Conservation (phyloP, 2,113 vertebrate genomes). For the Oenanthe melanoleuca region DNA sequence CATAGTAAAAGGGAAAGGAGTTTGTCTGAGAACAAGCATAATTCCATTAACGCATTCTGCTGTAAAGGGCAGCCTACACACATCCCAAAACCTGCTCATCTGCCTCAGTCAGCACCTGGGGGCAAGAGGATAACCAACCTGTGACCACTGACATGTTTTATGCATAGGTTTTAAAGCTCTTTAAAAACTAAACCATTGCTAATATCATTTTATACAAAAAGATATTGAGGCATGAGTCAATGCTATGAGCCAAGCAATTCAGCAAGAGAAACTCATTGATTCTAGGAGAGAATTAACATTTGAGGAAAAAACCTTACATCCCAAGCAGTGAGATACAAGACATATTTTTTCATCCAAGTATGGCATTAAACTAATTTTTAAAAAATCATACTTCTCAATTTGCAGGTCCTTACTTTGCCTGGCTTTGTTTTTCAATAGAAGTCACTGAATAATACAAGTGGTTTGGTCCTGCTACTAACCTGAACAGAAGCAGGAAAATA, state of each 20-base stretch:
- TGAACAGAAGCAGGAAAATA: not conserved
- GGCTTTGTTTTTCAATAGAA: not conserved
- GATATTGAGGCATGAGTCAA: not conserved
- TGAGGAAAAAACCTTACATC: not conserved
- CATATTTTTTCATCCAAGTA: not conserved
- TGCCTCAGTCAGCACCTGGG: not conserved
- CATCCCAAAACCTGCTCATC: not conserved
- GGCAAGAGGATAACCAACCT: not conserved
- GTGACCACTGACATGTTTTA: not conserved
- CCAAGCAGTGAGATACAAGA: not conserved
- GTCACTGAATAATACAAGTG: not conserved
- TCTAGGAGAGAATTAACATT: not conserved
- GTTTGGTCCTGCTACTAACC: not conserved
- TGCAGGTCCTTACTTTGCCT: not conserved
- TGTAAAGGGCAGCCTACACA: not conserved
- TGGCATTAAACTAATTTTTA: not conserved
- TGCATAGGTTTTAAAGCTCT: not conserved
- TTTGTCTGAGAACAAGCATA: not conserved
- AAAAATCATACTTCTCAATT: not conserved
- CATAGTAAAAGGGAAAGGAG: slow-evolving; percentile 13
- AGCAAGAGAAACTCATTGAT: not conserved
- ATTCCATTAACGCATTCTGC: not conserved
- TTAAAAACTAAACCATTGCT: not conserved
- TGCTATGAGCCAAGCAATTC: not conserved
- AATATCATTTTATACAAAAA: not conserved